Evolutionary conservation across 2,113 vertebrate genomes (phyloP).

Genomic region (Tychaedon coryphoeus): DNA sequence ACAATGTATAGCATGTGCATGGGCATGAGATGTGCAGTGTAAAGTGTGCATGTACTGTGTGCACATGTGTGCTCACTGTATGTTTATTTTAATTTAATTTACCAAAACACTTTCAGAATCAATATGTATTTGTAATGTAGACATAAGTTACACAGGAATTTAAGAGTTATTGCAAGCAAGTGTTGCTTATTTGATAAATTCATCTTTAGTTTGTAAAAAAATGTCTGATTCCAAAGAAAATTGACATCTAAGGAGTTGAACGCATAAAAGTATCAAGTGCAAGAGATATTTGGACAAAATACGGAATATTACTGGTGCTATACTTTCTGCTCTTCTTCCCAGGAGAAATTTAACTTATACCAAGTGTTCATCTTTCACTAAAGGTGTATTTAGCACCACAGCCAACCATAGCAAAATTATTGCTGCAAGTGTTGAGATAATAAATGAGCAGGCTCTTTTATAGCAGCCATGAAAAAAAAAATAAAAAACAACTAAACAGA

Average conservation of each 20-base stretch:
- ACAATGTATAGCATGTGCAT: not conserved
- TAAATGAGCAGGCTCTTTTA: not conserved
- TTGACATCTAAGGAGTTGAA: not conserved
- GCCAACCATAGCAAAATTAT: not conserved
- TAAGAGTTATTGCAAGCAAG: not conserved
- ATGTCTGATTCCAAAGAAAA: not conserved
- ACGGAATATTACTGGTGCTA: not conserved
- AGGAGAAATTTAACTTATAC: not conserved
- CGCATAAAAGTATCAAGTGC: not conserved
- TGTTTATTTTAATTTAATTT: not conserved
- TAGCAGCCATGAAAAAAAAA: not conserved
- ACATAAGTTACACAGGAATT: not conserved
- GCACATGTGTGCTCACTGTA: not conserved
- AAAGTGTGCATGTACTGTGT: not conserved
- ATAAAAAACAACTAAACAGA: not conserved
- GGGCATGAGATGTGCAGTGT: not conserved
- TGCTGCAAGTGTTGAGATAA: not conserved
- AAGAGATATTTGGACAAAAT: not conserved
- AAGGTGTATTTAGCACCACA: not conserved
- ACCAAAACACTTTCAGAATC: not conserved
- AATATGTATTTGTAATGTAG: not conserved
- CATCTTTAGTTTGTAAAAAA: not conserved
- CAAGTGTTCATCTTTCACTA: not conserved
- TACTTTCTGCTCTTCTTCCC: not conserved
- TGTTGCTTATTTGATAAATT: not conserved